phyloP scores from a whole-genome alignment of 1,140 invertebrate species.

The Drosophila funebris region DNA sequence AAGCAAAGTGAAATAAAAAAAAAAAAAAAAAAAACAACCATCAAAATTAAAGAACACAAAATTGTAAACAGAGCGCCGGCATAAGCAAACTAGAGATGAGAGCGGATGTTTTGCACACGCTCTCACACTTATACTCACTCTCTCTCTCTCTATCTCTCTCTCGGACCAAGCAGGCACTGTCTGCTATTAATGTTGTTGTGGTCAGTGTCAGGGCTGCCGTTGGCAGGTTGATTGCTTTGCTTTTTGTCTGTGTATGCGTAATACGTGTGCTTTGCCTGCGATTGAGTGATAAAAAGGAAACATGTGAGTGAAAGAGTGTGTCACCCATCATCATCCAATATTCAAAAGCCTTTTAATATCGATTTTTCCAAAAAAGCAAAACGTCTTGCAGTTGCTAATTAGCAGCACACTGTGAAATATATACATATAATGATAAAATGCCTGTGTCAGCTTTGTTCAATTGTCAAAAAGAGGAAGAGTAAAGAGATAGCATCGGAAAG shows the following conservation, averaged over 20 bases:
- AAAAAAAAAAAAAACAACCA: slow-evolving; percentile 16
- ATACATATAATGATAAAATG: slow-evolving; percentile 22
- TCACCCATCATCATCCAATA: slow-evolving; percentile 38
- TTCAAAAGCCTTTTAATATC: slow-evolving; percentile 31
- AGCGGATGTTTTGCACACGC: slow-evolving; percentile 40
- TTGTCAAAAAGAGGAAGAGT: slow-evolving; percentile 1
- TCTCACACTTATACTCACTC: slow-evolving; percentile 3
- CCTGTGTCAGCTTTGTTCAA: slow-evolving; percentile 9
- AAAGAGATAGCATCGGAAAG: slow-evolving; percentile 7
- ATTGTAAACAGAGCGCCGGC: slow-evolving; percentile 75
- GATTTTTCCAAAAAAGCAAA: slow-evolving; percentile 33
- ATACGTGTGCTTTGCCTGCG: slow-evolving; percentile 40
- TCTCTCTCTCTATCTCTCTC: neutral
- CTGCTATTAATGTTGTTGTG: slow-evolving; percentile 62
- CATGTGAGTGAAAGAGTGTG: slow-evolving; percentile 59
- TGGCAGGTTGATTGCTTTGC: slow-evolving; percentile 43
- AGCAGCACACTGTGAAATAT: slow-evolving; percentile 43
- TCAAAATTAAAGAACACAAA: slow-evolving; percentile 36
- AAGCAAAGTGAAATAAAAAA: neutral
- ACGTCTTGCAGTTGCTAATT: slow-evolving; percentile 47
- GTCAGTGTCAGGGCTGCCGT: slow-evolving; percentile 73
- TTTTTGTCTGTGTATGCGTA: slow-evolving; percentile 13
- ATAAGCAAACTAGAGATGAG: slow-evolving; percentile 39
- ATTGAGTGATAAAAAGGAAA: slow-evolving; percentile 61
- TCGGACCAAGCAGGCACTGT: slow-evolving; percentile 10